A percentile compares a stretch with the other conserved stretches of the same genome.
Conservation (phyloP, 2,888 invertebrate species). For the Clivina fossor region DNA sequence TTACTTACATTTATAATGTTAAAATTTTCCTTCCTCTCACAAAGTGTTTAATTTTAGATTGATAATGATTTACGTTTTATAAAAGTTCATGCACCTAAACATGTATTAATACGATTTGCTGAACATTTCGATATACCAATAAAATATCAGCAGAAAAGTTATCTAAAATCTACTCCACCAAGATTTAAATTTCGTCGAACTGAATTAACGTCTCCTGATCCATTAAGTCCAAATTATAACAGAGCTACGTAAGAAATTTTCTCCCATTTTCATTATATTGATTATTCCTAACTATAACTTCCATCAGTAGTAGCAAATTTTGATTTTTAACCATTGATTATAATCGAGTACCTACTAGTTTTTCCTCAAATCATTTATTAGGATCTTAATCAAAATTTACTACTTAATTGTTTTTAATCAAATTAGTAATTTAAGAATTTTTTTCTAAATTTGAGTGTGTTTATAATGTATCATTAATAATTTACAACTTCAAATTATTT, state of each 20-base stretch:
- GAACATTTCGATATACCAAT: conserved; percentile 43
- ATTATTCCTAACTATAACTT: background rate
- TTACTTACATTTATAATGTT: too few relatives aligned
- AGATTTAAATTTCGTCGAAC: conserved; percentile 42
- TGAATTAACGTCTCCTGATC: conserved; percentile 41
- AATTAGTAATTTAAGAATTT: too few relatives aligned
- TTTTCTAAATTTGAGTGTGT: too few relatives aligned
- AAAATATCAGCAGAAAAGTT: conserved; percentile 39
- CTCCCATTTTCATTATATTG: background rate
- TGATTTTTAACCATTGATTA: background rate
- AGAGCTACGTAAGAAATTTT: conserved; percentile 43
- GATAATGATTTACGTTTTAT: conserved; percentile 43
- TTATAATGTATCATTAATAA: too few relatives aligned
- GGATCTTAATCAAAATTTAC: too few relatives aligned
- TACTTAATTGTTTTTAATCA: too few relatives aligned
- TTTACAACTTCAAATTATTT: too few relatives aligned
- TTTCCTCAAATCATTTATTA: too few relatives aligned
- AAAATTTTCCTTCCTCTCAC: too few relatives aligned
- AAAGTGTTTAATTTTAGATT: conserved; percentile 9
- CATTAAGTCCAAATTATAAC: conserved; percentile 37
- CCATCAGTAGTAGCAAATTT: too few relatives aligned
- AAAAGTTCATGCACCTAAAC: conserved; percentile 48
- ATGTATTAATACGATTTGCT: conserved; percentile 41
- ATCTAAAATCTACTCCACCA: conserved; percentile 35
- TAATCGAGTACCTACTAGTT: too few relatives aligned